Base-by-base conservation (phyloP, 2,888 invertebrate genomes). In the Rhimphoctona megacephalus region DNA sequence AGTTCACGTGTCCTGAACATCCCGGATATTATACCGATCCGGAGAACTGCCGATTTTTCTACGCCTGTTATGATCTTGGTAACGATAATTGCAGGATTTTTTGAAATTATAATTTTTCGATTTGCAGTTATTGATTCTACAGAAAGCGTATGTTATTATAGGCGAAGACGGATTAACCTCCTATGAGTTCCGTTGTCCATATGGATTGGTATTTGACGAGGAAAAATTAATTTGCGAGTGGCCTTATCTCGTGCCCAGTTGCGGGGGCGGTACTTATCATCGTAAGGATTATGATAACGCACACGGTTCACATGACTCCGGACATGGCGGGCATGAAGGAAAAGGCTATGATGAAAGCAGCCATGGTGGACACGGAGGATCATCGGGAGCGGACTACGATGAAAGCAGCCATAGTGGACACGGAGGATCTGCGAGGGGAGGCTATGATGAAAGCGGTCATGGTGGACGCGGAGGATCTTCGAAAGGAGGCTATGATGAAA, bases 1-100 rank as follows among this genome's bases (percentile, higher is more conserved):
- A 97, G 90, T 97, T 97, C 93, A 94, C 95, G 49, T 97, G 97
- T 91, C 96, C 97, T 0, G 95, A 95, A 70, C 95, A 96, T 89
- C 95, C 96, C 94, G 97, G 97, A 85, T 97, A 97, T 93, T 97
- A 97, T 92, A 97, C 96, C 0, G 97, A 97, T 93, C 97, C 97
- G 0, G 97, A 97, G 93, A 97, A 97, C 94, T 97, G 97, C 89
- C 96, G 97, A 83, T 97, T 97, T 97, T 97, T 97, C 95, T 97
- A 97, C 94, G 97, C 97, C 36, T 97, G 97, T 91, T 94, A 97
- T 83, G 97, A 97, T 93, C 96, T 97, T 92, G 96, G 97, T 90
- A 95, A 95, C 95, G 0, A 92, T 96, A 46, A 61, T 66, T 17
- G 7, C 0, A 1, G 8, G 19, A 7, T 30, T 54, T 7, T 81